Conservation (phyloP, 1,140 invertebrate species). For the Olivierus martensii region DNA sequence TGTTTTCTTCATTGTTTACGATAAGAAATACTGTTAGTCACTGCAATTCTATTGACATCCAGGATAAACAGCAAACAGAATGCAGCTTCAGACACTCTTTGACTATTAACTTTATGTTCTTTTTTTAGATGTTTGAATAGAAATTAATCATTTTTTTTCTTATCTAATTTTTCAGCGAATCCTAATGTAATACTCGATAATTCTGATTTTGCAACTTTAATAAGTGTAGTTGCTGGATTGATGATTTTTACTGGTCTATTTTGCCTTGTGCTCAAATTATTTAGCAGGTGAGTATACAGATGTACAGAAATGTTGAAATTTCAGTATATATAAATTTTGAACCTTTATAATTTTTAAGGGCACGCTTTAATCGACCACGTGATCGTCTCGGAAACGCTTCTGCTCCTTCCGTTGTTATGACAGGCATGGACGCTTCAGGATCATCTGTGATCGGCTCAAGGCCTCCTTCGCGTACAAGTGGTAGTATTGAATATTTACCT, state of each 20-base stretch:
- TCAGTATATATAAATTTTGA: not conserved
- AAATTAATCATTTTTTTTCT: too few species aligned
- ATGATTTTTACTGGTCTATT: constrained; percentile 16
- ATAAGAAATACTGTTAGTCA: too few species aligned
- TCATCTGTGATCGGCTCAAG: too few species aligned
- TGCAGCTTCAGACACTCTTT: too few species aligned
- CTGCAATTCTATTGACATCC: too few species aligned
- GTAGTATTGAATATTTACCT: too few species aligned
- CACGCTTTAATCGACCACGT: not conserved
- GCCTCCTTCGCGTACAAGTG: too few species aligned
- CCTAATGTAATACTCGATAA: constrained; percentile 13
- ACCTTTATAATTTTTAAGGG: not conserved
- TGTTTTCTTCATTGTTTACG: too few species aligned
- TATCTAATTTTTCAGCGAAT: not conserved
- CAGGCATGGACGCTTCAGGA: not conserved
- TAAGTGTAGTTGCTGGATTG: constrained; percentile 17
- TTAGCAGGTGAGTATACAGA: constrained; percentile 17
- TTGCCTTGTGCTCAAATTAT: constrained; percentile 19
- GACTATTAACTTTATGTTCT: too few species aligned
- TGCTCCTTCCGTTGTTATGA: not conserved
- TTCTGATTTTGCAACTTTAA: constrained; percentile 14
- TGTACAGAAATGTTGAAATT: not conserved
- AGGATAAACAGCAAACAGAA: too few species aligned
- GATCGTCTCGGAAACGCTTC: not conserved
- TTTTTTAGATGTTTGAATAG: too few species aligned